Evolutionary conservation across 2,797 vertebrate genomes (phyloP).

Genomic region (Peromyscus attwateri): DNA sequence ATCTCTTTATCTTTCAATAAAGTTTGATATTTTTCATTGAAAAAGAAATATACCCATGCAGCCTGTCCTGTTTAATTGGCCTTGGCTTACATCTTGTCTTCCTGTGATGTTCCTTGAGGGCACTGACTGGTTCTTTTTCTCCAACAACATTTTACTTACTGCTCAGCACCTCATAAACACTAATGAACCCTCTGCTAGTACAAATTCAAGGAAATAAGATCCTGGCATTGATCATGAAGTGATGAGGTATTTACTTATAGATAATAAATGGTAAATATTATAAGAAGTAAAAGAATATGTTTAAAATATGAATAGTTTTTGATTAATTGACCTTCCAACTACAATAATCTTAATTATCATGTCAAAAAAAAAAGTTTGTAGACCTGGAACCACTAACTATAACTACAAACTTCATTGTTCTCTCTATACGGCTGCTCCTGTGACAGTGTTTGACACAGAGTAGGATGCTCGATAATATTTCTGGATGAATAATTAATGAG

Average conservation of each 20-base stretch:
- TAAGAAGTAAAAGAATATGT: not conserved
- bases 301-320: not conserved
- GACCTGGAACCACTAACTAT: not conserved
- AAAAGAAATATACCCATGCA: constrained; percentile 12
- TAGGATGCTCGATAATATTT: constrained; percentile 48
- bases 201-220: constrained; percentile 20
- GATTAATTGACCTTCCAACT: not conserved
- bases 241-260: not conserved
- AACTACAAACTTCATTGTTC: not conserved
- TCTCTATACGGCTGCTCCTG: not conserved
- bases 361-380: not conserved
- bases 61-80: not conserved
- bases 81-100: not conserved
- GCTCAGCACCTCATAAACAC: not conserved
- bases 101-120: not conserved
- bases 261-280: constrained; percentile 18
- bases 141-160: constrained; percentile 21
- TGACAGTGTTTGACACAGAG: constrained; percentile 7
- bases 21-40: not conserved
- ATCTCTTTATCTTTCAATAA: not conserved
- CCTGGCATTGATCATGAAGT: not conserved
- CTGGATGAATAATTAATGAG: constrained; percentile 71
- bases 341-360: not conserved
- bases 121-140: constrained; percentile 24
- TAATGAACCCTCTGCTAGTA: not conserved